Evolutionary conservation across 1,140 invertebrate genomes (phyloP), one percentile per base, ranked within the genome.

Genomic region (Tetraneura akinire): DNA sequence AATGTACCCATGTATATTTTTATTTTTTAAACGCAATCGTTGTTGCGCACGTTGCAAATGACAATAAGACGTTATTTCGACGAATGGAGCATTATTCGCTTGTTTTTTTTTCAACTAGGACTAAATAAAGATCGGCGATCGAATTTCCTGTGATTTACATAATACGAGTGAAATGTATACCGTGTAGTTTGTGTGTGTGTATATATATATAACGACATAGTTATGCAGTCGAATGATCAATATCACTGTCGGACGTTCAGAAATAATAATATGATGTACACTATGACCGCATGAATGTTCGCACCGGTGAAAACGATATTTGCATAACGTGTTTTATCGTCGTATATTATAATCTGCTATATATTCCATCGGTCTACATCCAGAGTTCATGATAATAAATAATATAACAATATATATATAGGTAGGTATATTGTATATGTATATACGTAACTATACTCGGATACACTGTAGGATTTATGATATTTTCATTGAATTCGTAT

Each of bases 121-220:
- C 71, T 37, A 57, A 51, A 4, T 4, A 29, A 51, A 9, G 42
- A 16, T 68, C 1, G 66, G 66, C 13, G 51, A 57, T 76, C 51
- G n/a, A 76, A 57, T 76, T 76, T 55, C 71, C 29, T 11, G 71
- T 42, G 51, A 76, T 76, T 76, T 57, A 76, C 71, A 57, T 76
- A 42, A 51, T 23, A 42, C 13, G 32, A 76, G n/a, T 76, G 49
- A 45, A 55, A 57, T 76, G n/a, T 55, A 57, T 76, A 76, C 23
- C 51, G 0, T 23, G 71, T 57, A 42, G 49, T 45, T 37, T 42
- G 32, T 55, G n/a, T n/a, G n/a, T n/a, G n/a, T n/a, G n/a, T n/a
- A n/a, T n/a, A n/a, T n/a, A n/a, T n/a, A n/a, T n/a, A n/a, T n/a
- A 57, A 76, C 71, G 51, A 57, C 32, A 76, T 57, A 42, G 71